Evolutionary conservation across 1,140 invertebrate genomes (phyloP), one percentile per base, ranked within the genome.

Genomic region (Magallana ariakensis): DNA sequence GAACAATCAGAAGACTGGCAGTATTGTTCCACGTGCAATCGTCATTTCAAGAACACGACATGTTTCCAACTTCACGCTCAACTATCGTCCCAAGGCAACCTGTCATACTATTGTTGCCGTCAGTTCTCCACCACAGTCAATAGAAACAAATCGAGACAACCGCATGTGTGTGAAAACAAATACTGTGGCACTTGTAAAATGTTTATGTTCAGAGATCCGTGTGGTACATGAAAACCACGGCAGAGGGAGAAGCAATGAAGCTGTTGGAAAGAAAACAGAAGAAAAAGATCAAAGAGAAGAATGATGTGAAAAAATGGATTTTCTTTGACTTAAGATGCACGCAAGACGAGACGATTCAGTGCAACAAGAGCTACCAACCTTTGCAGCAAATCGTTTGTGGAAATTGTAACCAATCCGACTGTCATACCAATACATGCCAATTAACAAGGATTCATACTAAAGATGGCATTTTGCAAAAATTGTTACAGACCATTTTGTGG

Each of bases 241-340:
- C 9, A 16, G 84, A 84, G 56, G 66, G 22, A 9, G 26, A 22
- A 10, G 56, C 22, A 6, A 84, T 8, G 11, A 75, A 83, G 54
- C 55, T 58, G 83, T n/a, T 62, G 60, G 19, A 86, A 80, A 80
- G 81, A 89, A 58, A 60, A n/a, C 84, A 46, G 55, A 16, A 53
- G 26, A 9, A 54, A 85, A 46, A 26, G n/a, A 26, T 66, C 60
- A n/a, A 53, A 70, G 60, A 75, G 10, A 8, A 16, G 11, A 54
- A 54, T 11, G 55, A 55, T 16, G 11, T 62, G 15, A 83, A 53
- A 54, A 55, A 70, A 56, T 88, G 88, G 80, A 87, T 90, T 60
- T 88, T 85, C 83, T 90, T 88, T 26, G 85, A 89, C 58, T 87
- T 90, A 60, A 87, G 85, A 85, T 90, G 85, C 58, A 88, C 85